Evolutionary conservation across 1,140 invertebrate species (phyloP), one percentile per base, ranked within the genome.

Genomic region (Drosophila leontia): DNA sequence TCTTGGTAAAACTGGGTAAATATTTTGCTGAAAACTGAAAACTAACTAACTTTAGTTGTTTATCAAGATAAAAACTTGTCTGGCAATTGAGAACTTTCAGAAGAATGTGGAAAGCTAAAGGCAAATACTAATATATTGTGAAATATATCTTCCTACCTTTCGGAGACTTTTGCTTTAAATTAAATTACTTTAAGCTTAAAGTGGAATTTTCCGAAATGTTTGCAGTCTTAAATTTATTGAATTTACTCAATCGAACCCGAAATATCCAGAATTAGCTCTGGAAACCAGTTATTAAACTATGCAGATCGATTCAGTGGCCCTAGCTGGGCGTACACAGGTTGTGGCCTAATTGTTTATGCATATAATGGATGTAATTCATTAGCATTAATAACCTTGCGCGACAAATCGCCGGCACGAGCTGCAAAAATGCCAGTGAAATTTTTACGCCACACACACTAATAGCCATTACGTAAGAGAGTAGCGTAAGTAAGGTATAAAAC

Each of bases 381-480:
- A 51, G 68, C 70, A 74, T 74, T 74, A 74, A 60, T 74, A 72
- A 51, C 44, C 37, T 26, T 35, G 44, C 37, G 68, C 69, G 67
- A 74, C 70, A 74, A 74, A 74, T 74, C 19, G 56, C 15, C n/a
- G 32, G 70, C 70, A 72, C 69, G 70, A 23, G 70, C 67, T 72
- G 35, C 23, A 17, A 34, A 51, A 71, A 58, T 71, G 65, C 35
- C 65, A 41, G 12, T 3, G 51, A 48, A 71, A 72, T 60, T 60
- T 55, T 45, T 51, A 7, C 37, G 37, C 34, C 34, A 15, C 47
- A 34, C 42, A 19, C 56, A 29, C 56, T 17, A 39, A 59, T 60
- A 51, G 45, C 44, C 37, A 6, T 72, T 72, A 70, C 37, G 69
- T 42, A 72, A 72, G 48, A 34, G 48, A 17, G 67, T 44, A 12